Evolutionary conservation across 2,888 invertebrate species (phyloP).

Genomic region (Spicauda simplicius): DNA sequence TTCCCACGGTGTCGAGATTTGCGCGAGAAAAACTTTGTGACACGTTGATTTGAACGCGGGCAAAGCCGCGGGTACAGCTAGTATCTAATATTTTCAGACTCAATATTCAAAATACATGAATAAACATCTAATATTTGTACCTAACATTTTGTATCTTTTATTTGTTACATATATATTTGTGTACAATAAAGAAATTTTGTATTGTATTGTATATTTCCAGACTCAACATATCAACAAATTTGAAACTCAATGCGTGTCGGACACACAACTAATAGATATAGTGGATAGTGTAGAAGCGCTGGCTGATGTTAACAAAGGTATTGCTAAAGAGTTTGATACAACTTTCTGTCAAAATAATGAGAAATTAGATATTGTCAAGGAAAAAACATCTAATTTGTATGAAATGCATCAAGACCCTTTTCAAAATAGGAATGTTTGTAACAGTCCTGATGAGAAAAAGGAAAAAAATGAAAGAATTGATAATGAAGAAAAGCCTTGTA

Average conservation of each 20-base stretch:
- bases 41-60: no score
- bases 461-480: not conserved
- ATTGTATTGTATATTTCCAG: no score
- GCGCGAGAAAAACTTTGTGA: no score
- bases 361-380: not conserved
- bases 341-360: conserved; percentile 46
- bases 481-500: not conserved
- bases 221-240: conserved; percentile 51
- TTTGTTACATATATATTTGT: no score
- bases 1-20: no score
- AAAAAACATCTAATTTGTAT: not conserved
- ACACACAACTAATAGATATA: conserved; percentile 69
- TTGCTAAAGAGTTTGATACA: conserved; percentile 65
- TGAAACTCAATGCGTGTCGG: conserved; percentile 69
- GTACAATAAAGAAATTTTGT: no score
- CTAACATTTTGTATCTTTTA: no score
- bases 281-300: conserved; percentile 65
- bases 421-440: not conserved
- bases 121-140: no score
- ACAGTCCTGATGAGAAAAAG: not conserved
- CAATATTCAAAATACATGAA: no score
- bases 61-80: no score
- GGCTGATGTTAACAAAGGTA: conserved; percentile 50
- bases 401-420: not conserved
- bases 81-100: no score